Base-by-base conservation (phyloP, 2,888 invertebrate species). In the Dryocosmus kuriphilus region DNA sequence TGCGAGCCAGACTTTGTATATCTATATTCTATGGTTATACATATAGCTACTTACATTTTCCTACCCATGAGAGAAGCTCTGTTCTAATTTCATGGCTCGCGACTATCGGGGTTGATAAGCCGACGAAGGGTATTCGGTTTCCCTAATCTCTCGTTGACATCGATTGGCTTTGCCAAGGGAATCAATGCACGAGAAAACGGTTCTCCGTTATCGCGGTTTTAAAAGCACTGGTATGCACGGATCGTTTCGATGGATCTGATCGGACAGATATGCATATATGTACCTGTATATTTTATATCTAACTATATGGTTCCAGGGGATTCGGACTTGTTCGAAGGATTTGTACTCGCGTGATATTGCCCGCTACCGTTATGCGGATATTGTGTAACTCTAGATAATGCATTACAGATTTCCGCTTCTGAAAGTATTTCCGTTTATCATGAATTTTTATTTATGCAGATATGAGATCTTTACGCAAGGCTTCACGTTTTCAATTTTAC, bases 81-180 rank as follows among this genome's bases (percentile, higher is more conserved):
- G 51, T 46, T 71, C 71, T 71, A 38, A 75, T 60, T 61, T 75
- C 61, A 75, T 75, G 60, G 75, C 41, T 61, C 24, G 27, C 61
- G 27, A 75, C 75, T 41, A 41, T 75, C 46, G 61, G 35, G 61
- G 75, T 30, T 62, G 75, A 75, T 75, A 75, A 75, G 61, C 61
- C 27, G 35, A 41, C 19, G 46, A 61, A 61, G 61, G 61, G 75
- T 60, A 30, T 60, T 60, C 62, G 61, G 61, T 62, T 61, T 75
- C 46, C 61, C 38, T 61, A 75, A 75, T 75, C 75, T 75, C 27
- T 46, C 41, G 61, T 61, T 61, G 75, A 75, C 75, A 61, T 61
- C 71, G 51, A 71, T 71, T 71, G 51, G 51, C 71, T 71, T 71
- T 71, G 16, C 51, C 51, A 71, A 71, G 51, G 30, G 46, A 30